Percentiles rank a stretch among this genome's conserved stretches.
Conservation (phyloP, 1,140 invertebrate species). For the Listronotus oregonensis region DNA sequence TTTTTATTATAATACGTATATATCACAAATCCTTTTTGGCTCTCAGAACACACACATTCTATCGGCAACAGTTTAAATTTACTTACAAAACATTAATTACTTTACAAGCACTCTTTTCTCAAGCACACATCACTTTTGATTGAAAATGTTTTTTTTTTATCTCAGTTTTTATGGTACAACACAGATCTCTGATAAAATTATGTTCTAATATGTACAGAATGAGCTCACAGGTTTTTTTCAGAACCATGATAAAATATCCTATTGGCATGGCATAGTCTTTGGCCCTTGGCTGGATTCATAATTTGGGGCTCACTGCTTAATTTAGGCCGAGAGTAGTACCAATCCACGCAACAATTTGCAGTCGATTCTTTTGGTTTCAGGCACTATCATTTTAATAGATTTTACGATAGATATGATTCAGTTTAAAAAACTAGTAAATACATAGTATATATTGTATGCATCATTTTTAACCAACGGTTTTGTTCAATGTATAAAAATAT, state of each 20-base stretch:
- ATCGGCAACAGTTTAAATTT: conserved; percentile 48
- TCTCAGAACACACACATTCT: conserved; percentile 55
- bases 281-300: conserved; percentile 29
- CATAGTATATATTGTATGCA: conserved; percentile 48
- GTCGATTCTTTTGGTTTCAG: conserved; percentile 42
- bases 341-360: conserved; percentile 31
- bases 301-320: conserved; percentile 26
- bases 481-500: conserved; percentile 58
- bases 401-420: conserved; percentile 52
- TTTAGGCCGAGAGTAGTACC: conserved; percentile 43
- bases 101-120: conserved; percentile 47
- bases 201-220: conserved; percentile 47
- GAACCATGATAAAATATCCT: conserved; percentile 41
- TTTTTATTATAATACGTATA: conserved; percentile 57
- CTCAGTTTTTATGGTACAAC: conserved; percentile 49
- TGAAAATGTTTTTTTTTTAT: conserved; percentile 38
- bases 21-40: conserved; percentile 59
- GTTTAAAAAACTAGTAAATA: conserved; percentile 54
- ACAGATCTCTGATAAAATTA: conserved; percentile 50
- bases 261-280: conserved; percentile 37
- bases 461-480: conserved; percentile 45
- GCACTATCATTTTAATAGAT: conserved; percentile 50
- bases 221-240: conserved; percentile 46
- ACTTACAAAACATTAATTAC: conserved; percentile 52
- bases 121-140: conserved; percentile 49